Percentiles rank a stretch among this genome's conserved stretches.
phyloP scores from a whole-genome alignment of 2,113 vertebrate species.

The Limanda limanda region DNA sequence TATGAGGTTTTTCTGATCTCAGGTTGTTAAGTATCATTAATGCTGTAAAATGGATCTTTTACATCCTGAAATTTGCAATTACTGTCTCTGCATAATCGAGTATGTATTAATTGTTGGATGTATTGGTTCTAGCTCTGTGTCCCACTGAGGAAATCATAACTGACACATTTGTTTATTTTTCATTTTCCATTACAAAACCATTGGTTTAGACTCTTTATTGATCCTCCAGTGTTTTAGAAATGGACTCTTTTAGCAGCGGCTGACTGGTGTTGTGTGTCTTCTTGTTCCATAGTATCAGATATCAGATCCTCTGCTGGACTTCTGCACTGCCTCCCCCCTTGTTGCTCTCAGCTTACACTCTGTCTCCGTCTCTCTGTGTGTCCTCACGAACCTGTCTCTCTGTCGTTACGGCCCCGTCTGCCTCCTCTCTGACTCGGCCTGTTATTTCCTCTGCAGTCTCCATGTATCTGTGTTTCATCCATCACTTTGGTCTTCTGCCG shows the following conservation, averaged over 20 bases:
- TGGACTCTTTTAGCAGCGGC: slow-evolving; percentile 22
- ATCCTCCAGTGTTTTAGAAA: slow-evolving; percentile 4
- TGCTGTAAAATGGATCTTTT: not conserved
- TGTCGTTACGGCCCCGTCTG: not conserved
- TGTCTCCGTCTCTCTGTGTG: slow-evolving; percentile 12
- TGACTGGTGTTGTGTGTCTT: slow-evolving; percentile 66
- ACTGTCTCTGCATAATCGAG: too few relatives aligned
- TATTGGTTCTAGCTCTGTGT: too few relatives aligned
- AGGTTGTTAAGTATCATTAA: not conserved
- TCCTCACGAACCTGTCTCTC: slow-evolving; percentile 23
- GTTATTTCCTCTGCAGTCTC: not conserved
- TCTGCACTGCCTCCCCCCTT: not conserved
- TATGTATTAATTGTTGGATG: too few relatives aligned
- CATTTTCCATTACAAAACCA: too few relatives aligned
- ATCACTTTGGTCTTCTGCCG: slow-evolving; percentile 1
- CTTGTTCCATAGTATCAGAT: slow-evolving; percentile 77
- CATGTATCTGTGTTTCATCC: not conserved
- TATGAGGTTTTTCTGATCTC: too few relatives aligned
- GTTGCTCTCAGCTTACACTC: slow-evolving; percentile 66
- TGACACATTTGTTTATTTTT: too few relatives aligned
- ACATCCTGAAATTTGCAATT: too few relatives aligned
- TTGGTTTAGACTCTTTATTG: not conserved
- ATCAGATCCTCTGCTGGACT: slow-evolving; percentile 72
- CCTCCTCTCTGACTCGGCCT: not conserved
- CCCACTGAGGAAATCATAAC: too few relatives aligned